Evolutionary conservation across 2,113 vertebrate species (phyloP).

Genomic region (Felis catus): F.catus_Fca126_mat1.0 CM031419.1:190572501-190573000

Average conservation of each 20-base stretch:
- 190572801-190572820: background rate
- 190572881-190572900: conserved; percentile 16
- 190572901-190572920: background rate
- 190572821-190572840: background rate
- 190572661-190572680: conserved; percentile 23
- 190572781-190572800: conserved; percentile 5
- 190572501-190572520: background rate
- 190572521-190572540: background rate
- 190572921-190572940: background rate
- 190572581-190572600: background rate
- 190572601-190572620: background rate
- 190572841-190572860: background rate
- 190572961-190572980: background rate
- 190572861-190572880: background rate
- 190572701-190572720: conserved; percentile 33
- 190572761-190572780: background rate
- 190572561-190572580: background rate
- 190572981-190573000: background rate
- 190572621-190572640: background rate
- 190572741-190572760: background rate
- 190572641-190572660: background rate
- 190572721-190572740: background rate
- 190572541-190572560: background rate
- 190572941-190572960: background rate
- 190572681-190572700: conserved; percentile 37